Base-by-base conservation (phyloP, 2,888 invertebrate species). In the Cephus pulcher region DNA sequence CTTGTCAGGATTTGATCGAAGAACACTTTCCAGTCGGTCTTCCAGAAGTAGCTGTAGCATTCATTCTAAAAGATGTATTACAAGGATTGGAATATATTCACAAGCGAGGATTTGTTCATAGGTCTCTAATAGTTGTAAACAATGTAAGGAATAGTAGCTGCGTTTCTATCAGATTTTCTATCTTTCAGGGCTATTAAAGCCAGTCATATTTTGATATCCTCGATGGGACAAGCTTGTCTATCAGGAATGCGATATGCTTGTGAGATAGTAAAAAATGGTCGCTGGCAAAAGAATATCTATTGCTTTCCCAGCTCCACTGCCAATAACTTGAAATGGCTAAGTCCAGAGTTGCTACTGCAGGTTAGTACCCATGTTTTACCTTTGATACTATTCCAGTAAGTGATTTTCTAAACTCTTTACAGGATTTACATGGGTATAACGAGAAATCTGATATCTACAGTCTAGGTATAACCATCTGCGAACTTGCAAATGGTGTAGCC, bases 371-470 rank as follows among this genome's bases (percentile, higher is more conserved):
- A 35, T 34, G 11, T 74, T 74, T 71, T 71, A 71, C 4, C 32
- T 56, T 23, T 15, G n/a, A 79, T 56, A 76, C 34, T 30, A 30
- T 69, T 73, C 23, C 12, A 30, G 70, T 33, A 77, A 33, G 34
- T 32, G 30, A 37, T 32, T 34, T 12, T 37, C 69, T 73, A 30
- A 80, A 0, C 74, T 34, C 79, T 75, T 87, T 88, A 0, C 91
- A 95, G 95, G 97, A 97, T 92, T 92, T 97, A 69, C 93, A 94
- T 87, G 98, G 98, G 4, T 98, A 98, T 90, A 96, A 96, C 88
- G 96, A 96, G 88, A 96, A 96, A 85, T 97, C 97, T 0, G 98
- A 98, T 91, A 95, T 98, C 23, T 98, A 98, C 90, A 98, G 98
- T 80, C 88, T 98, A 71, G 98, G 98, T 34, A 96, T 98, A 82